Conservation (phyloP, 2,797 vertebrate species). For the Chlorospingus flavigularis region DNA sequence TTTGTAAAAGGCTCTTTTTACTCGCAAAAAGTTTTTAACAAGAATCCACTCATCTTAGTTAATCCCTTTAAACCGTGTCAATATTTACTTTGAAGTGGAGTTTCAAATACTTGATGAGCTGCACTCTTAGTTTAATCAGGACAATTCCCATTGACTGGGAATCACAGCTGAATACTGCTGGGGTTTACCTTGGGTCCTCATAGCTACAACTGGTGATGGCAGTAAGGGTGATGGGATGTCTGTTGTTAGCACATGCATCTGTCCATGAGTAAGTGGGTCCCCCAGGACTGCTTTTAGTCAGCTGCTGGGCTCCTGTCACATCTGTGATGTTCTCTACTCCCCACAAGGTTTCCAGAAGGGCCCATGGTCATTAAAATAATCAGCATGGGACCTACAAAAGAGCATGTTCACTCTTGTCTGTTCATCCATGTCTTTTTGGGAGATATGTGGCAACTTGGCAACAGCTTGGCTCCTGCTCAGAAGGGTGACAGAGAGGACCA, state of each 20-base stretch:
- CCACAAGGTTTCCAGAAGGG: not conserved
- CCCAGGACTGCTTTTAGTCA: not conserved
- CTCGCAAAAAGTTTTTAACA: conserved; percentile 20
- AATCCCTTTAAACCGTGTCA: conserved; percentile 30
- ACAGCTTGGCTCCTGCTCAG: not conserved
- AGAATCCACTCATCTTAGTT: conserved; percentile 4
- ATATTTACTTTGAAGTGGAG: conserved; percentile 39
- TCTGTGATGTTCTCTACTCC: not conserved
- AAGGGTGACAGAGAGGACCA: not conserved
- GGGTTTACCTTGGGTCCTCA: not conserved
- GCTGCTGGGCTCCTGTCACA: not conserved
- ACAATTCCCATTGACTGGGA: not conserved
- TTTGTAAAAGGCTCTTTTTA: conserved; percentile 19
- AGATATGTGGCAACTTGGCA: not conserved
- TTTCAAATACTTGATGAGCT: not conserved
- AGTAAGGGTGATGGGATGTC: not conserved
- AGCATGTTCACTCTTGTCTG: not conserved
- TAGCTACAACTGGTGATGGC: not conserved
- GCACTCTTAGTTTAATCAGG: not conserved
- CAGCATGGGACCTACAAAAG: not conserved
- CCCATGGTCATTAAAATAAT: not conserved
- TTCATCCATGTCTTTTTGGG: not conserved
- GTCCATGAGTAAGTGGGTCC: not conserved
- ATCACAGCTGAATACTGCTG: not conserved
- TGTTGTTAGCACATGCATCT: not conserved